Base-by-base conservation (phyloP, 1,140 invertebrate genomes). In the Camponotus floridanus region DNA sequence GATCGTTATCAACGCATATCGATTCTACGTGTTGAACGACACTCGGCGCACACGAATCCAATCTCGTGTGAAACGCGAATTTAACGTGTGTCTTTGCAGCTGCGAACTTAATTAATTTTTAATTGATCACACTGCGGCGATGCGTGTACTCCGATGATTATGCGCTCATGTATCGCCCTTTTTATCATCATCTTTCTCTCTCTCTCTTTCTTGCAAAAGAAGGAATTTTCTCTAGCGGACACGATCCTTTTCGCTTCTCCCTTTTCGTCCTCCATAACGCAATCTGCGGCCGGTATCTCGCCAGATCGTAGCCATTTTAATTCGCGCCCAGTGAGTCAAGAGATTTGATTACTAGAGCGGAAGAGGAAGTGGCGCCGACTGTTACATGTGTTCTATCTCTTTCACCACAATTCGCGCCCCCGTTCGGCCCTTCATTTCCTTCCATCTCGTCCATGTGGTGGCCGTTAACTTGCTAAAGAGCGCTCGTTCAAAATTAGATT, bases 341-440 rank as follows among this genome's bases (percentile, higher is more conserved):
- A 89, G 91, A 94, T 93, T 92, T 92, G 92, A 93, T 93, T 93
- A 94, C 84, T 92, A 86, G 91, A 79, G 87, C 91, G 92, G 89
- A 94, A 92, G 88, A 83, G 87, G 89, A 93, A 90, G 87, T 89
- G 86, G 89, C 79, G 76, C 90, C 90, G 91, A 93, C 92, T 93
- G 93, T 92, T 92, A 90, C 80, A 39, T 85, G n/a, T 45, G 70
- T 36, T 59, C 55, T 42, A 74, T 57, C 80, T 83, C 79, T 87
- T 78, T 85, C 80, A 3, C 33, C 45, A 48, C 45, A 57, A 39
- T 68, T 57, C 65, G 42, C 67, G 18, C 65, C 21, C 59, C 11
- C 36, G 15, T 21, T 73, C 13, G 36, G 7, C 26, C 71, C 33
- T 61, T 85, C 62, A 76, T 78, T 85, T 85, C 73, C 81, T 21